phyloP scores from a whole-genome alignment of 2,888 invertebrate species.

The Drosophila colorata region DNA sequence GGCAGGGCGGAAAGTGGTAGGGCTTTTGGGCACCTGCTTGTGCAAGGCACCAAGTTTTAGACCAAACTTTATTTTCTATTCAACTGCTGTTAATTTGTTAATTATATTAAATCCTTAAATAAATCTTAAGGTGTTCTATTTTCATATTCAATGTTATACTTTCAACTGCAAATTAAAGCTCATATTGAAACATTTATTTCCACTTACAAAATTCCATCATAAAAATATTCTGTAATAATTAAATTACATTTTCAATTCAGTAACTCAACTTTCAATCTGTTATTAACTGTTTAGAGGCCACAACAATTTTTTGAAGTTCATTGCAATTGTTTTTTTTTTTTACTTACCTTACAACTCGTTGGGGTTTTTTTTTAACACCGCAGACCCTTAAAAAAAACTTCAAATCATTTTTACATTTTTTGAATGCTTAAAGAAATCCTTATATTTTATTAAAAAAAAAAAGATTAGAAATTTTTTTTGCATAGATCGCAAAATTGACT shows the following conservation, averaged over 20 bases:
- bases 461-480: constrained; percentile 32
- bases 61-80: constrained; percentile 10
- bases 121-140: neutral
- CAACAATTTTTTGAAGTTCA: no score
- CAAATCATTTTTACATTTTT: constrained; percentile 43
- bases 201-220: no score
- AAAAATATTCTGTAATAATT: no score
- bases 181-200: no score
- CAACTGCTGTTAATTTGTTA: constrained; percentile 1
- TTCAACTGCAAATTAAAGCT: neutral
- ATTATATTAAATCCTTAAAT: constrained; percentile 11
- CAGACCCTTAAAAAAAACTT: neutral
- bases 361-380: no score
- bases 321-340: no score
- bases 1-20: neutral
- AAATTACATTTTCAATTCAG: no score
- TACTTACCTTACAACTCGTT: no score
- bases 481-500: constrained; percentile 36
- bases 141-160: neutral
- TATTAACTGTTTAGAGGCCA: no score
- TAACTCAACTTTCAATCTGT: no score
- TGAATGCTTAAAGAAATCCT: constrained; percentile 70
- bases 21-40: constrained; percentile 20
- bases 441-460: constrained; percentile 72
- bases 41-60: constrained; percentile 19